Evolutionary conservation across 2,888 invertebrate genomes (phyloP), one percentile per base, ranked within the genome.

Genomic region (Tetranychus truncatus): DNA sequence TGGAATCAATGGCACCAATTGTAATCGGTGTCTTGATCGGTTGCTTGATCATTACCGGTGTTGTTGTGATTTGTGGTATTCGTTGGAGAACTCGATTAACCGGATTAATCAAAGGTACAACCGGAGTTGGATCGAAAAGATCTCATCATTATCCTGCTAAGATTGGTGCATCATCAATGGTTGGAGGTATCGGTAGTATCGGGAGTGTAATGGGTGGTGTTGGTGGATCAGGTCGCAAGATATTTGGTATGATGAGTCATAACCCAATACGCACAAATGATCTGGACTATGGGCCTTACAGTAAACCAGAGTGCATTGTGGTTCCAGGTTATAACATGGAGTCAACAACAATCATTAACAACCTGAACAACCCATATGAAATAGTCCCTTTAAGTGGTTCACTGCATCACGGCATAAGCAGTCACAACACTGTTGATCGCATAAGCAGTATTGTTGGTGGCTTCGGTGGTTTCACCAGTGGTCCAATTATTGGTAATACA

Each of bases 301-400:
- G 34, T 9, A 72, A 72, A 45, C 72, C 72, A n/a, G 72, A 72
- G 20, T 72, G 72, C 20, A 45, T 72, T 18, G 45, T 72, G 18
- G 44, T 72, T 8, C 72, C 45, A 20, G 46, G 46, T 18, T 44
- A 24, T 15, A 34, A 44, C 15, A 72, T n/a, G 18, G 46, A 45
- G 5, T 44, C 45, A 11, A 45, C 72, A 6, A 45, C 72, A 15
- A 46, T 46, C 5, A 72, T 72, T 44, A 24, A 72, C 15, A 72
- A 72, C 20, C 72, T 72, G 15, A 72, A 72, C 44, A 72, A 72
- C 45, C 72, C 72, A 46, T 71, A 71, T 3, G 71, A 71, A 71
- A 24, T 71, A 18, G 44, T 44, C 15, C 71, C 71, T 18, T 8
- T 71, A 11, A 18, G 66, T 15, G 66, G 66, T 7, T 18, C 66